Evolutionary conservation across 2,888 invertebrate genomes (phyloP).

Genomic region (Ectemnius cavifrons): DNA sequence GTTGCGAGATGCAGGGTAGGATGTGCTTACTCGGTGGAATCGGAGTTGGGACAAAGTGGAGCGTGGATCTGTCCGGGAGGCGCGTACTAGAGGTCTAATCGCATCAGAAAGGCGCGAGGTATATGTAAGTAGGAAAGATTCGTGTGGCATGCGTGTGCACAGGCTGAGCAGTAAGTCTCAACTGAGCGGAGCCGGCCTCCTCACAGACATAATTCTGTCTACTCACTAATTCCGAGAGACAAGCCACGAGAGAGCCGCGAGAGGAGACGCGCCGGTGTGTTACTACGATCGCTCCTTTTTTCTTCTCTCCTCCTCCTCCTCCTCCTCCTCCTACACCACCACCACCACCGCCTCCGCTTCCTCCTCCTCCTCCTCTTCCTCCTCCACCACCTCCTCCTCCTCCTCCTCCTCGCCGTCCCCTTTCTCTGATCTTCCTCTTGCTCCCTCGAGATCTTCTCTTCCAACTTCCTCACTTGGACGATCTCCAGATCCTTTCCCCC

Average conservation of each 20-base stretch:
- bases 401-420: background rate
- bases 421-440: constrained; percentile 17
- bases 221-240: constrained; percentile 74
- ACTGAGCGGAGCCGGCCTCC: constrained; percentile 75
- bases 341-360: constrained; percentile 13
- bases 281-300: constrained; percentile 64
- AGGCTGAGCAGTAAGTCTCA: constrained; percentile 76
- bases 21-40: too few relatives aligned
- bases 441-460: constrained; percentile 20
- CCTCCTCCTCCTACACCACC: constrained; percentile 13
- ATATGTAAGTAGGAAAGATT: constrained; percentile 58
- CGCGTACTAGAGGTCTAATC: constrained; percentile 57
- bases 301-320: constrained; percentile 44
- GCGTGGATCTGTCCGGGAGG: constrained; percentile 50
- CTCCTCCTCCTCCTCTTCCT: background rate
- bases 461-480: constrained; percentile 20
- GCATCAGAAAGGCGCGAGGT: constrained; percentile 60
- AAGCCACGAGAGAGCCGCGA: constrained; percentile 64
- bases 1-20: too few relatives aligned
- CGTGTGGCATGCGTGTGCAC: constrained; percentile 71
- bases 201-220: constrained; percentile 77
- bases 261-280: constrained; percentile 66
- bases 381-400: background rate
- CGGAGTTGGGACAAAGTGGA: constrained; percentile 45
- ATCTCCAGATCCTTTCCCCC: background rate